These are phyloP conservation scores for Timema podura DNA, from an alignment of 2,888 invertebrate genomes.

Conservation along the genomic window DNA sequence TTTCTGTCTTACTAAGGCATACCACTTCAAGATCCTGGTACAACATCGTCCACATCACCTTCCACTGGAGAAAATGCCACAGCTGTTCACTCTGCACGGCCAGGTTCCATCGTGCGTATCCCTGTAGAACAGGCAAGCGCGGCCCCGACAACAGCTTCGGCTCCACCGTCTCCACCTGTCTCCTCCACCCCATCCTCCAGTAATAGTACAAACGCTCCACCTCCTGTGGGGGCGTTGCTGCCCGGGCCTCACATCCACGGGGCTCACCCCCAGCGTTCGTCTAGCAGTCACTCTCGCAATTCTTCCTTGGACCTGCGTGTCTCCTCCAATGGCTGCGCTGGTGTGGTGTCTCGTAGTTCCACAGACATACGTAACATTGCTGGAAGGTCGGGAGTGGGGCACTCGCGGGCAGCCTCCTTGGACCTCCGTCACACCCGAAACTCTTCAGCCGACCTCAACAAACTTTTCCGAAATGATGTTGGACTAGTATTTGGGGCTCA, in stretches of 20 bases:
- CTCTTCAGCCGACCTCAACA: conserved; percentile 71
- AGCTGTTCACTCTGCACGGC: conserved; percentile 37
- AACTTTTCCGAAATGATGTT: conserved; percentile 65
- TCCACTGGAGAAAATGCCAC: conserved; percentile 25
- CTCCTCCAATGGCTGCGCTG: conserved; percentile 39
- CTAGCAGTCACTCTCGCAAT: conserved; percentile 65
- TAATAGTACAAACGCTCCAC: conserved; percentile 10
- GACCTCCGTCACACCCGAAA: conserved; percentile 70
- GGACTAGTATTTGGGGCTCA: conserved; percentile 62
- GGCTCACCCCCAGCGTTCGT: conserved; percentile 31
- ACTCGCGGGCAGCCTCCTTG: conserved; percentile 80
- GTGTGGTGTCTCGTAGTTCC: conserved; percentile 43
- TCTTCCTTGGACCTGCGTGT: conserved; percentile 75
- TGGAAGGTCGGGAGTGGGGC: conserved; percentile 49
- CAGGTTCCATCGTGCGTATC: conserved; percentile 44
- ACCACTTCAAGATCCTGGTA: conserved; percentile 51
- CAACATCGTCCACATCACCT: conserved; percentile 18
- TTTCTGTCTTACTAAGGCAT: conserved; percentile 42
- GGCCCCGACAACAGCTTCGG: background rate
- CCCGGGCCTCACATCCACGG: conserved; percentile 32
- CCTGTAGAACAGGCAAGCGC: conserved; percentile 33
- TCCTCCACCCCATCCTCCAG: conserved; percentile 17
- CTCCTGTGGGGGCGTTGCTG: conserved; percentile 15
- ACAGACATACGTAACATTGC: conserved; percentile 45
- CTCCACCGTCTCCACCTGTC: conserved; percentile 3